Evolutionary conservation across 2,113 vertebrate genomes (phyloP).

Genomic region (Lynx canadensis): DNA sequence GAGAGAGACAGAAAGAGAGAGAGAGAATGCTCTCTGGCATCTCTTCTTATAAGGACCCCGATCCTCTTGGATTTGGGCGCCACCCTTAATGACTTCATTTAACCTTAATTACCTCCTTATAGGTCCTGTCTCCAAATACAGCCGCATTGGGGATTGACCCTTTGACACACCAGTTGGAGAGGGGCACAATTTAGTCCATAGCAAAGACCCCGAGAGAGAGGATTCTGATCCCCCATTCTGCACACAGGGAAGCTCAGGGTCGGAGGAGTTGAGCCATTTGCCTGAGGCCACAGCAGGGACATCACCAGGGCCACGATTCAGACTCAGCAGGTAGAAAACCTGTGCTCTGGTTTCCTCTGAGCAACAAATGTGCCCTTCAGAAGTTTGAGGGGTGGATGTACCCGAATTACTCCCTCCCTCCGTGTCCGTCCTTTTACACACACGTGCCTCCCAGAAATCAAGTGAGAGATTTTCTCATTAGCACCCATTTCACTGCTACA

Average conservation of each 20-base stretch:
- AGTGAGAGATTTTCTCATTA: too few relatives aligned
- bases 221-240: neutral
- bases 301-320: neutral
- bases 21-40: neutral
- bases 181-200: neutral
- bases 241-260: neutral
- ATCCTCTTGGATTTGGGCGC: neutral
- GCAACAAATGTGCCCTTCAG: neutral
- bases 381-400: too few relatives aligned
- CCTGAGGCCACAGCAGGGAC: neutral
- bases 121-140: neutral
- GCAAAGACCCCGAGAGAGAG: neutral
- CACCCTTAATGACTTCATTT: neutral
- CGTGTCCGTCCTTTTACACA: rapidly evolving
- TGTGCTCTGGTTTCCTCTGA: neutral
- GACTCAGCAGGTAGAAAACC: neutral
- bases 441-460: neutral
- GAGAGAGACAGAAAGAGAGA: neutral
- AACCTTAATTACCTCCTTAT: neutral
- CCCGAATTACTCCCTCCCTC: neutral
- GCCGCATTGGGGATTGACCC: neutral
- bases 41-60: neutral
- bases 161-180: neutral
- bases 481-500: neutral
- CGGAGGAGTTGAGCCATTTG: neutral